A percentile compares a stretch with the other conserved stretches of the same genome.
phyloP scores from a whole-genome alignment of 2,797 vertebrate genomes.

The Cephalopachus bancanus region DNA sequence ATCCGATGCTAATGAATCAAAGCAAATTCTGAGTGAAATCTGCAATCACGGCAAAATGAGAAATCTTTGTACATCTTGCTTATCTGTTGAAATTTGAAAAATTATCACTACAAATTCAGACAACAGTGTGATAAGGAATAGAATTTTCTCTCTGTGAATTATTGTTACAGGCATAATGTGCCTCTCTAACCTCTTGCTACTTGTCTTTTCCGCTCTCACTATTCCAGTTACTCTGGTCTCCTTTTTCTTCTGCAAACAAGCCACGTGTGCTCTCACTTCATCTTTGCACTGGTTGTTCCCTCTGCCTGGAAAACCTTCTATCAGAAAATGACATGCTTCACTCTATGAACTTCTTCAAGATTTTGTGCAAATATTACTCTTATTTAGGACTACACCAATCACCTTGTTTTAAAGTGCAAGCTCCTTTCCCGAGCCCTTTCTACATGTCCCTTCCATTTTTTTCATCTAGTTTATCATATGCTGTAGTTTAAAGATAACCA shows the following conservation, averaged over 20 bases:
- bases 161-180: neutral
- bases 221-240: neutral
- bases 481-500: neutral
- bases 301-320: neutral
- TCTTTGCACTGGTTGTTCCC: neutral
- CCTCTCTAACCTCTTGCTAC: neutral
- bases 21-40: neutral
- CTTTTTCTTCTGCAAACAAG: neutral
- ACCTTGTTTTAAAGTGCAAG: neutral
- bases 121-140: neutral
- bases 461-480: neutral
- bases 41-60: neutral
- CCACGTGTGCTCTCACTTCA: neutral
- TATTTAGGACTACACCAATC: neutral
- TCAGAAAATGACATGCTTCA: neutral
- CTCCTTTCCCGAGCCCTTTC: neutral
- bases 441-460: neutral
- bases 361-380: neutral
- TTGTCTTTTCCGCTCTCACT: neutral
- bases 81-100: neutral
- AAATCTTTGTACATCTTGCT: neutral
- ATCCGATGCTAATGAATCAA: neutral
- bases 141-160: neutral
- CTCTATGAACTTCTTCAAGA: neutral
- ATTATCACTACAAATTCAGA: neutral